These are phyloP conservation scores for Corydoras maculifer DNA, from an alignment of 2,113 vertebrate species.

Conservation along the genomic window DNA sequence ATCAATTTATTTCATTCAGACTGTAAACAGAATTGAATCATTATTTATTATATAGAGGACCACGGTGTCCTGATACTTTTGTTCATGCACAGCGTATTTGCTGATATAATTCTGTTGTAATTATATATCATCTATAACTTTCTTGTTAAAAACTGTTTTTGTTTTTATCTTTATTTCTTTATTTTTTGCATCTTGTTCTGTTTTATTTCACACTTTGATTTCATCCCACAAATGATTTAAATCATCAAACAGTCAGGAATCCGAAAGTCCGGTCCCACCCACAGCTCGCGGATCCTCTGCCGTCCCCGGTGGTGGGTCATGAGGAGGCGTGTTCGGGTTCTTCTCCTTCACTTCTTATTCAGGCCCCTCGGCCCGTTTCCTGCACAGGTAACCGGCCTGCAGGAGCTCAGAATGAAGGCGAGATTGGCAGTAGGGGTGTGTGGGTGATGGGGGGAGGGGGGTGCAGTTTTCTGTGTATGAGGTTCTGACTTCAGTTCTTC, in stretches of 20 bases:
- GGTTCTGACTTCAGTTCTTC: slow-evolving; percentile 30
- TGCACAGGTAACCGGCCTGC: slow-evolving; percentile 79
- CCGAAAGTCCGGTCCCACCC: slow-evolving; percentile 75
- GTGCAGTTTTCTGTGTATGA: slow-evolving; percentile 33
- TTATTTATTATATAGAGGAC: too few relatives aligned
- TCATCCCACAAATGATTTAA: slow-evolving; percentile 35
- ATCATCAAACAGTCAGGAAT: slow-evolving; percentile 70
- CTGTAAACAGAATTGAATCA: too few relatives aligned
- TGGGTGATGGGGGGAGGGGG: too few relatives aligned
- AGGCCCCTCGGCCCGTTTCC: slow-evolving; percentile 56
- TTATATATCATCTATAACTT: too few relatives aligned
- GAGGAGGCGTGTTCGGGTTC: slow-evolving; percentile 65
- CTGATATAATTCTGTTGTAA: too few relatives aligned
- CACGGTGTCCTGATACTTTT: too few relatives aligned
- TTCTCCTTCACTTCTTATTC: slow-evolving; percentile 62
- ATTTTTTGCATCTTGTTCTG: slow-evolving; percentile 1
- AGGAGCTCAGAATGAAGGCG: slow-evolving; percentile 38
- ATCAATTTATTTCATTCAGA: too few relatives aligned
- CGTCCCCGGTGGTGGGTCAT: slow-evolving; percentile 72
- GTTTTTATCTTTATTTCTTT: too few relatives aligned
- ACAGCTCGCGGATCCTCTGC: slow-evolving; percentile 74
- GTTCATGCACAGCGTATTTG: too few relatives aligned
- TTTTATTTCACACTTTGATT: slow-evolving; percentile 16
- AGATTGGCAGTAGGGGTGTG: background rate
- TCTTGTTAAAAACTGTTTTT: too few relatives aligned